Conservation (phyloP, 2,888 invertebrate genomes). For the Pseudococcus longispinus region DNA sequence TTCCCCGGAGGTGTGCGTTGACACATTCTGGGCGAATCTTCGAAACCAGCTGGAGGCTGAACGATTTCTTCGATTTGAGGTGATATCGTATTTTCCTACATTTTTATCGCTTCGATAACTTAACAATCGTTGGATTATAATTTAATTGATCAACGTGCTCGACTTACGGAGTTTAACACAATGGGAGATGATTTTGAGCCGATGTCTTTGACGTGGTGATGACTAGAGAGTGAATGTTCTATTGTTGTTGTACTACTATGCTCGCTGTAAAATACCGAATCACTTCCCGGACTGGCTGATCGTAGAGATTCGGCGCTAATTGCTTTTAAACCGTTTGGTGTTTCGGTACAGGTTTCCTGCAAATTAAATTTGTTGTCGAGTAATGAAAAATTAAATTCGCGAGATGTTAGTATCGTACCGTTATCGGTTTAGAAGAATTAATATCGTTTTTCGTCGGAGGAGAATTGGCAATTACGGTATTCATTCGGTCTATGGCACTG, state of each 20-base stretch:
- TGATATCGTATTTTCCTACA: not conserved
- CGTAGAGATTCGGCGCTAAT: slow-evolving; percentile 85
- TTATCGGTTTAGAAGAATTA: not conserved
- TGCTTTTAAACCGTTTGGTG: slow-evolving; percentile 67
- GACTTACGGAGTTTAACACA: slow-evolving; percentile 16
- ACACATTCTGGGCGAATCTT: slow-evolving; percentile 75
- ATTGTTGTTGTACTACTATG: slow-evolving; percentile 56
- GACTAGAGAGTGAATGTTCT: slow-evolving; percentile 49
- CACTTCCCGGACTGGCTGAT: slow-evolving; percentile 89
- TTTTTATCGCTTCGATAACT: not conserved
- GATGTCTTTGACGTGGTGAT: slow-evolving; percentile 34
- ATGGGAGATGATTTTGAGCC: slow-evolving; percentile 6
- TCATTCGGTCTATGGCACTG: slow-evolving; percentile 17
- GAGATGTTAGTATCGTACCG: not conserved
- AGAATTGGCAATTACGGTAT: not conserved
- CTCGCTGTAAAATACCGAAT: slow-evolving; percentile 79
- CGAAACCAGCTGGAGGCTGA: slow-evolving; percentile 87
- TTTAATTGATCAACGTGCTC: not conserved
- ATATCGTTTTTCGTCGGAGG: not conserved
- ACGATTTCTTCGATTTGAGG: slow-evolving; percentile 71
- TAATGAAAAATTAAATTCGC: not conserved
- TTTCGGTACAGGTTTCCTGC: slow-evolving; percentile 38
- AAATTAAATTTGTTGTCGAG: not conserved
- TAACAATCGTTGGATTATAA: not conserved
- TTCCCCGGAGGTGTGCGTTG: slow-evolving; percentile 63